Evolutionary conservation across 2,888 invertebrate species (phyloP), one percentile per base, ranked within the genome.

Genomic region (Rosalia funebris): DNA sequence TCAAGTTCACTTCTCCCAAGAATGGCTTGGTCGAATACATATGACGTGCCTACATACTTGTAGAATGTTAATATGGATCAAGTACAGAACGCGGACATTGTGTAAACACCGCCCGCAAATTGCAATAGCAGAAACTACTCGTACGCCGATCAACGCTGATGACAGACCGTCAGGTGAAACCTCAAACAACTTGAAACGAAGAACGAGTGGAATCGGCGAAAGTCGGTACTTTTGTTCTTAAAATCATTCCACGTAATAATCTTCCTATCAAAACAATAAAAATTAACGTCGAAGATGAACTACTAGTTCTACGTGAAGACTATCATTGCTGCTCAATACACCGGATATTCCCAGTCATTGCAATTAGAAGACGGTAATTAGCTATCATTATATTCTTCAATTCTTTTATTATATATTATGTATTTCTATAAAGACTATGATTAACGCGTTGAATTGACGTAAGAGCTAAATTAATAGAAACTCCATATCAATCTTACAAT

Each of bases 1-100:
- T 65, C 71, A 71, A 71, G 71, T 70, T 71, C 71, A 71, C 59
- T 56, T 62, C 57, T 57, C 61, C 65, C 63, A 62, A 65, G 63
- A 61, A 67, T 66, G 65, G 67, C 42, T 62, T 48, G 64, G 48
- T 60, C 45, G 48, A 34, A 55, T 50, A 39, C 42, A 52, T 25
- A 25, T 46, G 54, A 63, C 66, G 62, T 66, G 65, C 63, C 63
- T 59, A 64, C 64, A 54, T 58, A 56, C 62, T 62, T 57, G 63
- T 66, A 65, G 63, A 60, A 61, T 64, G 66, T 58, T 57, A 63
- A 70, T 66, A 60, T 71, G 62, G 71, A 70, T 71, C 71, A 71
- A 70, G 68, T 68, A 69, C 70, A 52, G 39, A 56, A 42, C 54
- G 60, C 32, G 54, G 70, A 71, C 71, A 71, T 72, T 72, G 72